phyloP scores from a whole-genome alignment of 2,113 vertebrate species.

The Montifringilla adamsi region DNA sequence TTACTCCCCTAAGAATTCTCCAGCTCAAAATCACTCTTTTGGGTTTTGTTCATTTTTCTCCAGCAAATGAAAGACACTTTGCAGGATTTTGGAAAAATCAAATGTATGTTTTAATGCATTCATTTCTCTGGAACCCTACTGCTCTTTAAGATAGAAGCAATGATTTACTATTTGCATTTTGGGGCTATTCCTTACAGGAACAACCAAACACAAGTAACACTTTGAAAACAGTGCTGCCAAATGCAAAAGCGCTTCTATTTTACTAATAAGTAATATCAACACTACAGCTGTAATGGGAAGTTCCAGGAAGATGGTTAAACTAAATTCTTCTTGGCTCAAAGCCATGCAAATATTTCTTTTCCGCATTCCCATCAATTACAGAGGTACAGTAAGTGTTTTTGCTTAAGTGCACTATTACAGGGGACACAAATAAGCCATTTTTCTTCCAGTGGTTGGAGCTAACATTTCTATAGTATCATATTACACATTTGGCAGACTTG shows the following conservation, averaged over 20 bases:
- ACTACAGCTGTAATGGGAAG: not conserved
- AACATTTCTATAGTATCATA: not conserved
- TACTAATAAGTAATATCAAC: slow-evolving; percentile 20
- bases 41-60: not conserved
- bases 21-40: not conserved
- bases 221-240: not conserved
- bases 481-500: not conserved
- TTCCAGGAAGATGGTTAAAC: slow-evolving; percentile 16
- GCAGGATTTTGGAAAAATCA: not conserved
- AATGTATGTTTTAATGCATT: not conserved
- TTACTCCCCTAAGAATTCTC: not conserved
- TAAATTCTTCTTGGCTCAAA: slow-evolving; percentile 13
- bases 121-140: not conserved
- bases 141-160: not conserved
- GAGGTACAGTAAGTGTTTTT: slow-evolving; percentile 6
- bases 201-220: not conserved
- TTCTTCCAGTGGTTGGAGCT: not conserved
- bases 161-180: not conserved
- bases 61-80: not conserved
- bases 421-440: slow-evolving; percentile 12
- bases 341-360: slow-evolving; percentile 10
- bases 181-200: not conserved
- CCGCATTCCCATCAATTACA: slow-evolving; percentile 27
- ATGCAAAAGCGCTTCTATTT: not conserved
- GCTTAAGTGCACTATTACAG: slow-evolving; percentile 6